These are phyloP conservation scores for Columba guinea DNA, from an alignment of 2,797 vertebrate genomes.

Conservation along the genomic window DNA sequence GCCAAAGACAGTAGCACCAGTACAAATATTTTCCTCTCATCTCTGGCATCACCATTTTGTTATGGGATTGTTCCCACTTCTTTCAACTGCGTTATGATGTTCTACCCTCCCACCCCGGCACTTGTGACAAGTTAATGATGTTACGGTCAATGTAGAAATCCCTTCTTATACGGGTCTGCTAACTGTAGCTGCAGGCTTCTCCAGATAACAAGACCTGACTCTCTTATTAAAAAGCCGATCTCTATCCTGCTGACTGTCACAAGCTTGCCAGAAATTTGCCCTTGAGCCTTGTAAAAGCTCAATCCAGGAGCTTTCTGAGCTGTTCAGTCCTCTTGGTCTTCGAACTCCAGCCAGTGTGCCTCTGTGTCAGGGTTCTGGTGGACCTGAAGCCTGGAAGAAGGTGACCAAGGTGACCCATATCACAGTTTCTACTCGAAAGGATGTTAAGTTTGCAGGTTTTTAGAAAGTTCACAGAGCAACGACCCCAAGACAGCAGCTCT, in stretches of 20 bases:
- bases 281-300: background rate
- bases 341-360: background rate
- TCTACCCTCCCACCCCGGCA: background rate
- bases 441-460: background rate
- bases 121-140: background rate
- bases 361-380: fast-evolving
- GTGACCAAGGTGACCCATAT: background rate
- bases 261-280: background rate
- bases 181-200: background rate
- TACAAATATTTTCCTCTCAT: background rate
- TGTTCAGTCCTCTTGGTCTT: background rate
- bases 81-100: background rate
- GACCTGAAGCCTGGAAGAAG: background rate
- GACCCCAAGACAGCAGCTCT: background rate
- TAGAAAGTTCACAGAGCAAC: background rate
- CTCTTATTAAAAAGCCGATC: background rate
- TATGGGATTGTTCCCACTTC: background rate
- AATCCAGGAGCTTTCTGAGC: background rate
- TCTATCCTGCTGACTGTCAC: background rate
- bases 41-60: background rate
- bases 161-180: background rate
- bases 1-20: background rate
- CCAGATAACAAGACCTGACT: background rate
- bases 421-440: background rate
- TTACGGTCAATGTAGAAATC: background rate